phyloP scores from a whole-genome alignment of 2,888 invertebrate genomes.

The Thelaira solivaga region DNA sequence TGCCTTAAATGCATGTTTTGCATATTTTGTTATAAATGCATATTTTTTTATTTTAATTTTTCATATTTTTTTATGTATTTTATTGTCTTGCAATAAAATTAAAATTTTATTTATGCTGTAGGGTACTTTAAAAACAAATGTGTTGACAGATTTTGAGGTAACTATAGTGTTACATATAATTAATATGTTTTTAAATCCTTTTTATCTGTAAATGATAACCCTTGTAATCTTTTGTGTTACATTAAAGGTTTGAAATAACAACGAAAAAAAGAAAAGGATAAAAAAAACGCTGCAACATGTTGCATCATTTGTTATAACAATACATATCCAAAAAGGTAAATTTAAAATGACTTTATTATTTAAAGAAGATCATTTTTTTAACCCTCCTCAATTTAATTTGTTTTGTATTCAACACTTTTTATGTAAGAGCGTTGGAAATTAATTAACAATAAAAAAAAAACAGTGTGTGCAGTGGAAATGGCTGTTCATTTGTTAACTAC shows the following conservation, averaged over 20 bases:
- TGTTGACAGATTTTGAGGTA: conserved; percentile 16
- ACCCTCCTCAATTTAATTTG: conserved; percentile 60
- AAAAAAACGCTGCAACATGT: conserved; percentile 31
- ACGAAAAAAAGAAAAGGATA: conserved; percentile 10
- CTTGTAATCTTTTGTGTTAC: conserved; percentile 18
- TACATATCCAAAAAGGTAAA: background rate
- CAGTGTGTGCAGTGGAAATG: conserved; percentile 3
- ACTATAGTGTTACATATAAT: no score
- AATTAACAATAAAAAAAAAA: conserved; percentile 44
- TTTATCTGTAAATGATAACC: conserved; percentile 13
- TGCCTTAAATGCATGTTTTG: no score
- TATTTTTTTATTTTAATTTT: no score
- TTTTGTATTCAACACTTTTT: conserved; percentile 54
- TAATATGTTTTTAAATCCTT: conserved; percentile 25
- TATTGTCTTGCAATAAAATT: no score
- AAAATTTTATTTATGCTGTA: background rate
- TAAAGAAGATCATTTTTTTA: conserved; percentile 25
- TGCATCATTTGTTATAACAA: conserved; percentile 30
- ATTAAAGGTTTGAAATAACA: background rate
- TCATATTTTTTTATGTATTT: no score
- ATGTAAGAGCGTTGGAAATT: conserved; percentile 43
- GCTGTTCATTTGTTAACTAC: conserved; percentile 37
- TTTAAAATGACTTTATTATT: conserved; percentile 13
- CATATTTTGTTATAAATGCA: no score
- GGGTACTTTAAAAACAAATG: background rate